Conservation (phyloP, 2,113 vertebrate genomes). For the Nothocercus nigrocapillus region DNA sequence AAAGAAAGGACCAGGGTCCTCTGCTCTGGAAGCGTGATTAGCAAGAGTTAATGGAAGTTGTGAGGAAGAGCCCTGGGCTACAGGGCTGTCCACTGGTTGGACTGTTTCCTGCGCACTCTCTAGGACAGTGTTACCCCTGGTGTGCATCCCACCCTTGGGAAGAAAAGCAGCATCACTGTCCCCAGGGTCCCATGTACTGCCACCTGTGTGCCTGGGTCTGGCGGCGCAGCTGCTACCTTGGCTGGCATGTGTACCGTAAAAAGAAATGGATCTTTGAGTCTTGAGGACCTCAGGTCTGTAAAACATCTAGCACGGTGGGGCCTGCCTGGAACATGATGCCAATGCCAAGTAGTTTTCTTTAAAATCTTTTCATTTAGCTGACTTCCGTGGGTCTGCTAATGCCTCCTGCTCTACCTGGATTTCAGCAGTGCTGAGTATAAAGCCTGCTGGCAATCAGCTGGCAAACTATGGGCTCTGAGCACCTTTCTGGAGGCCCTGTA, state of each 20-base stretch:
- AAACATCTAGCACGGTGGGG: background rate
- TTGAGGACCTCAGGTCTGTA: background rate
- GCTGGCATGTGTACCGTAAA: background rate
- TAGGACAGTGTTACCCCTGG: background rate
- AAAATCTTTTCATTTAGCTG: background rate
- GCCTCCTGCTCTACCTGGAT: background rate
- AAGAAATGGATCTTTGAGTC: background rate
- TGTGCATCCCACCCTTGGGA: background rate
- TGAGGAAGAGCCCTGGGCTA: background rate
- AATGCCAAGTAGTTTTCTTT: background rate
- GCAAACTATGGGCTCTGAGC: background rate
- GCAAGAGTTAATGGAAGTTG: background rate
- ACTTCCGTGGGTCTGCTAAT: background rate
- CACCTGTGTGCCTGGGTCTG: background rate
- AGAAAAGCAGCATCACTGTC: background rate
- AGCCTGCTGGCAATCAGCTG: background rate
- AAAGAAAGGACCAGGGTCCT: background rate
- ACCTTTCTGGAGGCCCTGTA: background rate
- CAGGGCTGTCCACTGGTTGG: too few species aligned
- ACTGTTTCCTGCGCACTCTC: background rate
- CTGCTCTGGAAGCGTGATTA: background rate
- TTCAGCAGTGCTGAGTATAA: background rate
- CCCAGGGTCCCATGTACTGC: background rate
- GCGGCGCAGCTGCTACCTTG: background rate
- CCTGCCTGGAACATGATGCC: background rate